These are phyloP conservation scores for Hipposideros larvatus DNA, from an alignment of 2,797 vertebrate species.

Conservation along the genomic window DNA sequence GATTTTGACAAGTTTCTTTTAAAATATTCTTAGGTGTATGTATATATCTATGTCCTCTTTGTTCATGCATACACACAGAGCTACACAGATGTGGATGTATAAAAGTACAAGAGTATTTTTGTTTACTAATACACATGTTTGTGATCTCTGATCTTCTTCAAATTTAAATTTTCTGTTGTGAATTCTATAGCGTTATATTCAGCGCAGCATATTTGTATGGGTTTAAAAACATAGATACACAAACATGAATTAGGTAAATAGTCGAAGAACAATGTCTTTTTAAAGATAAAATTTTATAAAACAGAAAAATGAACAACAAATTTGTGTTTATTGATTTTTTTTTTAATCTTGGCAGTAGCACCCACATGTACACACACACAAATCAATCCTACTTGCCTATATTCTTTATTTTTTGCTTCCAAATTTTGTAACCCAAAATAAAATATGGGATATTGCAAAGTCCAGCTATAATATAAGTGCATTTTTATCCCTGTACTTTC, in stretches of 20 bases:
- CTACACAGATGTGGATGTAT: background rate
- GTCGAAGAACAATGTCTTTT: constrained; percentile 38
- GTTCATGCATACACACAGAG: background rate
- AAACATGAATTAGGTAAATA: constrained; percentile 31
- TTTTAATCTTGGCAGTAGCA: background rate
- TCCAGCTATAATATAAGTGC: background rate
- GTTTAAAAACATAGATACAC: background rate
- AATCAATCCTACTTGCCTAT: background rate
- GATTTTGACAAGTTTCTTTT: constrained; percentile 79
- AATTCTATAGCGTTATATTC: constrained; percentile 5
- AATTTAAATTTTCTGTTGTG: constrained; percentile 31
- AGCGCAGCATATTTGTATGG: background rate
- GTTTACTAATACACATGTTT: background rate
- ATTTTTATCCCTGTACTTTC: background rate
- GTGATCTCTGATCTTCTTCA: constrained; percentile 28
- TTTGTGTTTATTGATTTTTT: constrained; percentile 35
- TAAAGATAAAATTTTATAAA: constrained; percentile 65
- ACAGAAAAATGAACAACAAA: constrained; percentile 18
- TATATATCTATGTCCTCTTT: background rate
- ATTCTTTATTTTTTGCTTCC: background rate
- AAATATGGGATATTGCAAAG: constrained; percentile 7
- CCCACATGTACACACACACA: background rate
- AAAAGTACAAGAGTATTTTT: background rate
- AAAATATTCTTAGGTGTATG: constrained; percentile 52
- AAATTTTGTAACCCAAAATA: background rate